Percentiles rank a stretch among this genome's conserved stretches.
Conservation (phyloP, 2,797 vertebrate species). For the Leucoraja ocellata region DNA sequence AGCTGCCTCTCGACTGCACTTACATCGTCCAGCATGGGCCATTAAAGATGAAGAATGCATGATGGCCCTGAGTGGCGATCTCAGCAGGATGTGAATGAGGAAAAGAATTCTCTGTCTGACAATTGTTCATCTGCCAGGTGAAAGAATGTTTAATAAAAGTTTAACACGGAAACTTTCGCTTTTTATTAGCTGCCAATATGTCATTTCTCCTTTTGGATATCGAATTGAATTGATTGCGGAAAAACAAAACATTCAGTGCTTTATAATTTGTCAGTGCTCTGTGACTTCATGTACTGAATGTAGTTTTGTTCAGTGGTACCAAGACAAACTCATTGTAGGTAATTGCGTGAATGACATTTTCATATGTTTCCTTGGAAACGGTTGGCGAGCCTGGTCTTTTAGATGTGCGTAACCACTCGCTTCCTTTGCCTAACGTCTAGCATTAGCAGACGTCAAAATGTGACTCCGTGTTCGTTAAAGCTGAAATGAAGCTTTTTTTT, state of each 20-base stretch:
- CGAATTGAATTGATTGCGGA: background rate
- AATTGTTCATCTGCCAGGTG: background rate
- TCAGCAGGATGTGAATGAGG: too few species aligned
- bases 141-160: background rate
- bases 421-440: background rate
- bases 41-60: too few species aligned
- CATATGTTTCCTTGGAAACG: slow-evolving; percentile 35
- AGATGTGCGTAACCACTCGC: background rate
- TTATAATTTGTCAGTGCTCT: slow-evolving; percentile 35
- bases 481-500: background rate
- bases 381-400: background rate
- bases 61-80: too few species aligned
- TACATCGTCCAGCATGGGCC: too few species aligned
- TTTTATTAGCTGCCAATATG: background rate
- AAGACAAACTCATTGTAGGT: background rate
- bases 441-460: slow-evolving; percentile 13
- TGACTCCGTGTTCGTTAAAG: background rate
- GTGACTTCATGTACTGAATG: slow-evolving; percentile 19
- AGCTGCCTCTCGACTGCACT: too few species aligned
- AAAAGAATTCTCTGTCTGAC: too few species aligned
- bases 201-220: background rate
- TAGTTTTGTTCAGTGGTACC: background rate
- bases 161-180: background rate
- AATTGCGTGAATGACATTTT: background rate
- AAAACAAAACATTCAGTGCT: slow-evolving; percentile 32